These are phyloP conservation scores for Cherax destructor DNA, from an alignment of 1,140 invertebrate genomes.

Conservation along the genomic window DNA sequence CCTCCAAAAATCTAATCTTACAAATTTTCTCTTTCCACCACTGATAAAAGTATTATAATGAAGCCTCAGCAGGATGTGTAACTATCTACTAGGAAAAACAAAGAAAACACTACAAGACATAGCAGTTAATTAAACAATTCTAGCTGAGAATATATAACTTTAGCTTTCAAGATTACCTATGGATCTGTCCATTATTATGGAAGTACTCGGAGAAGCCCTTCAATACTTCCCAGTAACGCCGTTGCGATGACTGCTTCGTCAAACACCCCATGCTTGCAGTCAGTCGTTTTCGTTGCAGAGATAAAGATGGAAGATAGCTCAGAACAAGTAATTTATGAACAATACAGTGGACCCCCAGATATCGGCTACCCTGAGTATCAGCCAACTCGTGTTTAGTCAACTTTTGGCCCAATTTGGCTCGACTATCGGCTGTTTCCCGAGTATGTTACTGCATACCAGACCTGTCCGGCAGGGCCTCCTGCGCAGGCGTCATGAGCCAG, in stretches of 20 bases:
- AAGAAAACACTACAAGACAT: neutral
- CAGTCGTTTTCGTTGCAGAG: slow-evolving; percentile 84
- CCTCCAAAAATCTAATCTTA: too few species aligned
- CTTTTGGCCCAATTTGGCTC: too few species aligned
- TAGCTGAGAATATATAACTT: neutral
- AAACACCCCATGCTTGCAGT: slow-evolving; percentile 97
- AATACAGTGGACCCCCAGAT: too few species aligned
- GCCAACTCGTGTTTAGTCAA: too few species aligned
- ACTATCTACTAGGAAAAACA: neutral
- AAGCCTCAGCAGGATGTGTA: too few species aligned
- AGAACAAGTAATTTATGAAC: neutral
- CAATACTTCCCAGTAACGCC: slow-evolving; percentile 96
- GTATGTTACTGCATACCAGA: too few species aligned
- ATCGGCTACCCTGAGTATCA: too few species aligned
- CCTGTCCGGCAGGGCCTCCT: too few species aligned
- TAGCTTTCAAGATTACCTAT: slow-evolving; percentile 80
- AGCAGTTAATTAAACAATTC: neutral
- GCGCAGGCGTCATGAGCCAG: too few species aligned
- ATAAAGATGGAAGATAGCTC: neutral
- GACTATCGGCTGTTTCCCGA: too few species aligned
- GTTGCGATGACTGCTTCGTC: slow-evolving; percentile 99
- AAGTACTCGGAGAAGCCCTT: slow-evolving; percentile 99
- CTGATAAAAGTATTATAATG: too few species aligned
- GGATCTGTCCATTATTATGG: slow-evolving; percentile 97
- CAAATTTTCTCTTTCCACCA: too few species aligned